Percentiles rank a stretch among this genome's conserved stretches.
Conservation (phyloP, 2,888 invertebrate genomes). For the Drosophila sordidula region DNA sequence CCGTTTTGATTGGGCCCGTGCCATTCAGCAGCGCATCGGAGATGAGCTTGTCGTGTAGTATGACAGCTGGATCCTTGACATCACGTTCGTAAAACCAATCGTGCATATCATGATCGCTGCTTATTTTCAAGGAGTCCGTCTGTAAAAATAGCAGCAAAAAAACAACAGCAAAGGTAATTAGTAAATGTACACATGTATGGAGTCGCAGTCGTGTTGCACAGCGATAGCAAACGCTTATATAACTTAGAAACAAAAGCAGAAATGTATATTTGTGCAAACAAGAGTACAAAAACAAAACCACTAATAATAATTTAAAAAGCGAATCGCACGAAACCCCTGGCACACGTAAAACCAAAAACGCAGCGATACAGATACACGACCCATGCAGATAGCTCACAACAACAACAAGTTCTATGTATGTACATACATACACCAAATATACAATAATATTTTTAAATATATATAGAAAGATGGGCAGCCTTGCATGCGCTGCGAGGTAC, state of each 20-base stretch:
- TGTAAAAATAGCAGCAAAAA: conserved; percentile 84
- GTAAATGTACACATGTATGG: conserved; percentile 61
- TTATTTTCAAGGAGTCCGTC: conserved; percentile 88
- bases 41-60: conserved; percentile 93
- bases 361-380: conserved; percentile 56
- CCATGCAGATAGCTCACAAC: conserved; percentile 50
- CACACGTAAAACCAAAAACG: conserved; percentile 55
- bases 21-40: conserved; percentile 89
- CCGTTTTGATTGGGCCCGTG: conserved; percentile 93
- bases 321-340: conserved; percentile 53
- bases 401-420: conserved; percentile 21
- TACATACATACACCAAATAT: conserved; percentile 6
- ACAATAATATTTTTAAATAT: conserved; percentile 8
- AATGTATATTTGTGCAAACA: conserved; percentile 43
- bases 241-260: conserved; percentile 57
- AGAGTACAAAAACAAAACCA: conserved; percentile 28
- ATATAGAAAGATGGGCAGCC: conserved; percentile 31
- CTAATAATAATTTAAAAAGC: conserved; percentile 53
- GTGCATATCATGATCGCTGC: conserved; percentile 88
- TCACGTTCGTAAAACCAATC: conserved; percentile 90
- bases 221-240: conserved; percentile 75
- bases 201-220: conserved; percentile 64
- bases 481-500: conserved; percentile 43
- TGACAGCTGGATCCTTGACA: conserved; percentile 88
- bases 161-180: conserved; percentile 69